A percentile compares a stretch with the other conserved stretches of the same genome.
Conservation (phyloP, 2,888 invertebrate species). For the Ethmia dodecea region DNA sequence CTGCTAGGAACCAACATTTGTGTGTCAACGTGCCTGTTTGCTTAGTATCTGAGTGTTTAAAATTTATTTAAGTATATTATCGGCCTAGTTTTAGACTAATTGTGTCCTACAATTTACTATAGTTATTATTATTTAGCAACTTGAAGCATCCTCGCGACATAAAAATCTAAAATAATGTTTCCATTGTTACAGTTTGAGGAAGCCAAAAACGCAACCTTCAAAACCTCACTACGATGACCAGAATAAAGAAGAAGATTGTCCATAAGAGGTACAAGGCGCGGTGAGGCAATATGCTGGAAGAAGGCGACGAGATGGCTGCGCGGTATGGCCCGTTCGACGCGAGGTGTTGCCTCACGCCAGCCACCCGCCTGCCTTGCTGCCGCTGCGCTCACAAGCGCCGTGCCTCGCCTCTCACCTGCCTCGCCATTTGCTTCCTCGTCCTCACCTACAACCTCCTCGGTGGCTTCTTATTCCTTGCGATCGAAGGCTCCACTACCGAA, state of each 20-base stretch:
- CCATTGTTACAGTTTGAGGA: slow-evolving; percentile 17
- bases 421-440: slow-evolving; percentile 90
- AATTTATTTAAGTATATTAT: not conserved
- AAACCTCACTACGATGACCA: slow-evolving; percentile 31
- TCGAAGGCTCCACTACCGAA: slow-evolving; percentile 81
- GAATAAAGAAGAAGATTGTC: slow-evolving; percentile 37
- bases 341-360: slow-evolving; percentile 15
- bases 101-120: not conserved
- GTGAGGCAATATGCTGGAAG: slow-evolving; percentile 42
- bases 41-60: no score
- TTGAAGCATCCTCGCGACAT: not conserved
- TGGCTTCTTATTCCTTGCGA: slow-evolving; percentile 92
- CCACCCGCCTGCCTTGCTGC: slow-evolving; percentile 55
- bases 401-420: slow-evolving; percentile 84
- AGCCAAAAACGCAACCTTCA: not conserved
- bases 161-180: not conserved
- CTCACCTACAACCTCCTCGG: slow-evolving; percentile 95
- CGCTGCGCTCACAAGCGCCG: slow-evolving; percentile 58
- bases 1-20: no score
- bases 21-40: no score
- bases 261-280: slow-evolving; percentile 54
- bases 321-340: slow-evolving; percentile 3
- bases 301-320: slow-evolving; percentile 20
- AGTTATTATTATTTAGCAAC: no score
- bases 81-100: not conserved